Evolutionary conservation across 2,113 vertebrate genomes (phyloP), one percentile per base, ranked within the genome.

Genomic region (Saccopteryx leptura): DNA sequence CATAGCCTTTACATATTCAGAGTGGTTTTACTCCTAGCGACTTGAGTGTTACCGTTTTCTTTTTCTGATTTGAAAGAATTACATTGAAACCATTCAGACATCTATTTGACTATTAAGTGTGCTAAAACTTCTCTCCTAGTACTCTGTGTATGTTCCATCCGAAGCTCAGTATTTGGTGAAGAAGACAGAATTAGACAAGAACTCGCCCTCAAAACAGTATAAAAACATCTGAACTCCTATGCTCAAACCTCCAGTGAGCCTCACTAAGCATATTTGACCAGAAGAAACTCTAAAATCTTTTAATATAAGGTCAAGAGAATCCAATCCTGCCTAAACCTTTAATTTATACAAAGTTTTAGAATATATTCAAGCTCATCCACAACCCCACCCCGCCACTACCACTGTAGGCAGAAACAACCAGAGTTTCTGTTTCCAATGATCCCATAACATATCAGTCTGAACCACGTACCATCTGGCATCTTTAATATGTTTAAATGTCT

Each of bases 401-500:
- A 78, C 46, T 15, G 12, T 18, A 82, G 28, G 4, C 76, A 85
- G 7, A 94, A 91, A 56, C 17, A 58, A 39, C 46, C 88, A 56
- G 48, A 68, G 33, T 87, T 83, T 80, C 50, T 66, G n/a, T 90
- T 26, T 85, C 23, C 69, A 66, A 0, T 58, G 69, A 91, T 74
- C 31, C 60, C 46, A 88, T 24, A 87, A 33, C 14, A 0, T 72
- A 69, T 52, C 72, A 54, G 31, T 78, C 61, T 46, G 33, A 90
- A 85, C 31, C 66, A 85, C 7, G 24, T n/a, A 86, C 28, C 69
- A 88, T 89, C 69, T 95, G 91, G 80, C 24, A 90, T 31, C 61
- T 90, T 88, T 92, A 91, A 93, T 86, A 80, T 91, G 83, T 92
- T 96, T 94, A 92, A 93, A 92, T 82, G 65, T 60, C 76, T 84